These are phyloP conservation scores for Aphis craccivora DNA, from an alignment of 1,140 invertebrate genomes.

Conservation along the genomic window DNA sequence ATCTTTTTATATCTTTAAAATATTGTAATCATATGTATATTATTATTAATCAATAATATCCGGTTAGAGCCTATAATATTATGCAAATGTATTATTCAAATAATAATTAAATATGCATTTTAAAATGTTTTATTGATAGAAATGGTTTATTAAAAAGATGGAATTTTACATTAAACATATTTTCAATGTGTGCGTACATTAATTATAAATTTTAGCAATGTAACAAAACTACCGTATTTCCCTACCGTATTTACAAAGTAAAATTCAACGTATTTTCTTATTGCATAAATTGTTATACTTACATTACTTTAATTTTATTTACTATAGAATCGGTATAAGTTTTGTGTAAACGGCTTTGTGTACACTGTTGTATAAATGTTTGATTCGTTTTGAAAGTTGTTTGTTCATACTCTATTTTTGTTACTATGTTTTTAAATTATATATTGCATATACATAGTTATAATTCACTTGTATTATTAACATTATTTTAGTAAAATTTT, in stretches of 20 bases:
- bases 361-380: slow-evolving; percentile 37
- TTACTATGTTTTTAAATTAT: slow-evolving; percentile 29
- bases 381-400: background rate
- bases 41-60: background rate
- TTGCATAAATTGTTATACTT: slow-evolving; percentile 41
- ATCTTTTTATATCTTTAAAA: background rate
- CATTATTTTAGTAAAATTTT: no score
- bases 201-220: background rate
- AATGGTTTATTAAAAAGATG: background rate
- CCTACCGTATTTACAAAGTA: background rate
- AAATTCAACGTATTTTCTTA: slow-evolving; percentile 41
- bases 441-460: background rate
- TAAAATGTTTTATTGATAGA: background rate
- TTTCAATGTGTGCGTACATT: slow-evolving; percentile 3
- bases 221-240: background rate
- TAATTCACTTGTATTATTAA: background rate
- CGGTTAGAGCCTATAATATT: background rate
- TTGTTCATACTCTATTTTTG: slow-evolving; percentile 30
- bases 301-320: slow-evolving; percentile 43
- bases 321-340: slow-evolving; percentile 20
- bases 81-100: background rate
- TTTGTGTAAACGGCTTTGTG: slow-evolving; percentile 31
- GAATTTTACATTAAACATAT: slow-evolving; percentile 8
- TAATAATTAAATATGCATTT: background rate
- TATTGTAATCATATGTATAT: background rate